Base-by-base conservation (phyloP, 2,888 invertebrate genomes). In the Thereva nobilitata region DNA sequence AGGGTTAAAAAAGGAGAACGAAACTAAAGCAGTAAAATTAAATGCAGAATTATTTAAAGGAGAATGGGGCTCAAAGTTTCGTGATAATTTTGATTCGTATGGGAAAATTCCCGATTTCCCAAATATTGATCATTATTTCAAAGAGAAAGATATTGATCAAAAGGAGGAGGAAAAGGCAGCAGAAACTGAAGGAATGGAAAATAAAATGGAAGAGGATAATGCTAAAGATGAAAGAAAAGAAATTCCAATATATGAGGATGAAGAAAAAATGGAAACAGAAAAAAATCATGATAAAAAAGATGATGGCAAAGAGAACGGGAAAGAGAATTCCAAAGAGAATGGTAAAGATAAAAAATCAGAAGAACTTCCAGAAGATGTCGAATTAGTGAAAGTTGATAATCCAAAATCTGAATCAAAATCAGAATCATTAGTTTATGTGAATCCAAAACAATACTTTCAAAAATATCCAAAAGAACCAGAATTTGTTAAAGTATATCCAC, bases 361-460 rank as follows among this genome's bases (percentile, higher is more conserved):
- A 67, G 79, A 79, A 73, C 76, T 80, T 44, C 74, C 74, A 67
- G 78, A 78, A 9, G 80, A 80, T 72, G 79, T 77, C 10, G 79
- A 80, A 67, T 64, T 79, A 37, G 67, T 80, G 68, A 75, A 77
- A 1, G 45, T 64, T 5, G 54, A 63, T 42, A 74, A 38, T 10
- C 10, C 72, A 35, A 69, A 57, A 38, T 66, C 72, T 71, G 64
- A 72, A 52, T 47, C 68, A 5, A 68, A 72, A 52, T 71, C 72
- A 1, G 71, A 72, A 57, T 71, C 71, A 2, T 54, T 71, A 49
- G 67, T 68, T 4, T 53, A 23, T 23, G 23, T 23, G 23, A 23
- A 23, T 23, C 23, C 23, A 23, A 23, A 23, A 23, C 23, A 23
- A 23, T 23, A 23, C 23, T 23, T 2, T 23, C 23, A 23, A 23